These are phyloP conservation scores for Coreius guichenoti DNA, from an alignment of 2,797 vertebrate species.

Conservation along the genomic window DNA sequence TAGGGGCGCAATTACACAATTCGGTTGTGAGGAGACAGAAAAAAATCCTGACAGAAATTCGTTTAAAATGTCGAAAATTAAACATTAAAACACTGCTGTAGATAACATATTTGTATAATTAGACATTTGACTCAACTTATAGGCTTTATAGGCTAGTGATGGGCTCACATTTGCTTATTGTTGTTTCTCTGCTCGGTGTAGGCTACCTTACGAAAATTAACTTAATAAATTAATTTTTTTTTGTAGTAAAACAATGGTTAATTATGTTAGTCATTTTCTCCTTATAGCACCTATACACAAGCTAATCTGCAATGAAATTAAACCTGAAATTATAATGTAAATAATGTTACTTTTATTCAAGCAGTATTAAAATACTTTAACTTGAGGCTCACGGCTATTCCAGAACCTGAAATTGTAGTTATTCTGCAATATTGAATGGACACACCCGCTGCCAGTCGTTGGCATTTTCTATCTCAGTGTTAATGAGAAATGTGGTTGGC, in stretches of 20 bases:
- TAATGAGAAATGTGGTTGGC: constrained; percentile 14
- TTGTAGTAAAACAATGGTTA: no score
- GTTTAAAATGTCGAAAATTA: not conserved
- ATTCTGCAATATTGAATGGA: not conserved
- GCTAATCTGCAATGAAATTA: not conserved
- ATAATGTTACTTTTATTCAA: not conserved
- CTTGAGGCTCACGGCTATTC: not conserved
- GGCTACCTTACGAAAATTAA: no score
- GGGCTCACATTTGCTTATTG: no score
- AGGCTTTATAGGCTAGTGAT: no score
- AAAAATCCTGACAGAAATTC: not conserved
- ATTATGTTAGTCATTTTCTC: not conserved
- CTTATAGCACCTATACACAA: not conserved
- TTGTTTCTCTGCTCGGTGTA: no score
- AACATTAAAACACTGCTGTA: not conserved
- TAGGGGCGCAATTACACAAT: not conserved
- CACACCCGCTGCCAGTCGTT: not conserved
- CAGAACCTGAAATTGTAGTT: not conserved
- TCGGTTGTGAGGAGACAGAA: not conserved
- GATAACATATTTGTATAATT: no score
- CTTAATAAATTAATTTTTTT: no score
- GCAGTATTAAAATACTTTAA: not conserved
- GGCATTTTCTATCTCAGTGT: constrained; percentile 7
- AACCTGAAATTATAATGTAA: not conserved
- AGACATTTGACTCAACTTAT: no score